Base-by-base conservation (phyloP, 2,888 invertebrate genomes). In the Odontothrips loti region DNA sequence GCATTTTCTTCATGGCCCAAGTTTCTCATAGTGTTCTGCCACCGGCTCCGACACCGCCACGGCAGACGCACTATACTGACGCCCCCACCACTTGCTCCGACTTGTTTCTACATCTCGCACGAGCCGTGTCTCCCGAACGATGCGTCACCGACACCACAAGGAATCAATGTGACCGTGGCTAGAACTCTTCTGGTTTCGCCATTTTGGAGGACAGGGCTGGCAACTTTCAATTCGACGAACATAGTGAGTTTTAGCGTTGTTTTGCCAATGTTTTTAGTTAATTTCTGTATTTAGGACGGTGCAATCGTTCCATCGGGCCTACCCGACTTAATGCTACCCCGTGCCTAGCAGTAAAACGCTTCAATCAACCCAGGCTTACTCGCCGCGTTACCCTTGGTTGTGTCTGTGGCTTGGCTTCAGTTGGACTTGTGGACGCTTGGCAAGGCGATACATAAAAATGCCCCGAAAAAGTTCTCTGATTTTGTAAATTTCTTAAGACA, bases 151-250 rank as follows among this genome's bases (percentile, higher is more conserved):
- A 23, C 27, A 1, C 12, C 10, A 12, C 23, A 75, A 23, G 8
- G 8, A 12, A 27, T 75, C 68, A 4, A 75, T 1, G 23, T 9
- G 9, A 27, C 68, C 68, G 68, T 75, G 68, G 1, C 27, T 23
- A 9, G 12, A 8, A 75, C 27, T 12, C 23, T 75, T 23, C 68
- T 27, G 27, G 68, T 12, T 75, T 75, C 68, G 68, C 68, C 68
- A 75, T 75, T 75, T 75, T 75, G 12, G 12, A 75, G 68, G 68
- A 27, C 68, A 75, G 68, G 68, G 68, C 68, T 75, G 68, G 27
- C 68, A 75, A 75, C 68, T 75, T 75, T 27, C 10, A 75, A 27
- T 75, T 27, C 23, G 27, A 75, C 68, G 68, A 12, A 27, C 68
- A 75, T 75, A 12, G 68, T 75, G 23, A 75, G 68, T 75, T 23